phyloP scores from a whole-genome alignment of 2,113 vertebrate genomes.

The Connochaetes taurinus region DNA sequence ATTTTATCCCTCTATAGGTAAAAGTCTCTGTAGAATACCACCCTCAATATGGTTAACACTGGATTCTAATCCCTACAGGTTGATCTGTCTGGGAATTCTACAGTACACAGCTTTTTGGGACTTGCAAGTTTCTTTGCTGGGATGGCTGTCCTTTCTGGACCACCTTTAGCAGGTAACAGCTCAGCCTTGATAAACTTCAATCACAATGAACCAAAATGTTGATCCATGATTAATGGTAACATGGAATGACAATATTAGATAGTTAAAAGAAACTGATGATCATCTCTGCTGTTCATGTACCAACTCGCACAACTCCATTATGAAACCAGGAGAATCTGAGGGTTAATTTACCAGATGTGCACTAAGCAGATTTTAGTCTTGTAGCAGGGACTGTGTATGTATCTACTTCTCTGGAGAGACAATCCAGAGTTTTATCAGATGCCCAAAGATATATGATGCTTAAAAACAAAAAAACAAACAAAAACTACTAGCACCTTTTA shows the following conservation, averaged over 20 bases:
- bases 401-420: neutral
- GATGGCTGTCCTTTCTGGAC: slow-evolving; percentile 86
- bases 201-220: neutral
- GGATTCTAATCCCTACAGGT: slow-evolving; percentile 80
- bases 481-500: neutral
- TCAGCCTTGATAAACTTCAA: neutral
- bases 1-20: neutral
- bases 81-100: slow-evolving; percentile 85
- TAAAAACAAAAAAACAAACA: neutral
- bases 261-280: neutral
- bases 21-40: neutral
- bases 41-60: neutral
- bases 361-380: neutral
- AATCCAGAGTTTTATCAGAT: neutral
- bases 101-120: slow-evolving; percentile 89
- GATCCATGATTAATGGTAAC: neutral
- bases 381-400: neutral
- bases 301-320: neutral
- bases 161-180: slow-evolving; percentile 90
- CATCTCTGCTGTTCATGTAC: neutral
- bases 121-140: slow-evolving; percentile 92
- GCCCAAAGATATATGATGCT: neutral
- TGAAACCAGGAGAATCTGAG: neutral
- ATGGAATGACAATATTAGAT: neutral
- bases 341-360: neutral